phyloP scores from a whole-genome alignment of 2,113 vertebrate species.

The Cavia aperea region DNA sequence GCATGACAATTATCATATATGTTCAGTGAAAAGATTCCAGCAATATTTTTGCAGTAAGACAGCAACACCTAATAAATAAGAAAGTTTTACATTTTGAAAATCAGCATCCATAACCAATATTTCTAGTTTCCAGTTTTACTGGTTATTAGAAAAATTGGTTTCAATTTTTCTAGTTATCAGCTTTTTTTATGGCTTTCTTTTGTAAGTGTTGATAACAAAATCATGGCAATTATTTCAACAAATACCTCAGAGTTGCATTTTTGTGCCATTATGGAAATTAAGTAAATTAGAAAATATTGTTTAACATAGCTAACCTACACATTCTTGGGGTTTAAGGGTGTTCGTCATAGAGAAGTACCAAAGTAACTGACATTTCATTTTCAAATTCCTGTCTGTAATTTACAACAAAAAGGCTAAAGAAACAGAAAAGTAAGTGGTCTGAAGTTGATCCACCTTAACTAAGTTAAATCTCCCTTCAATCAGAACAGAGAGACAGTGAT shows the following conservation, averaged over 20 bases:
- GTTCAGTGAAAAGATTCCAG: slow-evolving; percentile 5
- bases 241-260: neutral
- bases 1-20: neutral
- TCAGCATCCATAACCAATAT: neutral
- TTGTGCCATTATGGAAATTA: slow-evolving; percentile 37
- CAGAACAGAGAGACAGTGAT: neutral
- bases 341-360: neutral
- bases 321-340: neutral
- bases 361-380: slow-evolving; percentile 18
- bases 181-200: slow-evolving; percentile 26
- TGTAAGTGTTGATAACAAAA: slow-evolving; percentile 47
- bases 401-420: neutral
- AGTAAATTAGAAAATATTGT: slow-evolving; percentile 38
- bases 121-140: slow-evolving; percentile 29
- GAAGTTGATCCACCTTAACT: neutral
- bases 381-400: slow-evolving; percentile 10
- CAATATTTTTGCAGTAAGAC: slow-evolving; percentile 7
- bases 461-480: neutral
- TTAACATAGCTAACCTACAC: neutral
- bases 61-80: neutral
- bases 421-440: neutral
- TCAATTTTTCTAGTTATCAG: neutral
- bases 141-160: neutral
- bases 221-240: slow-evolving; percentile 43
- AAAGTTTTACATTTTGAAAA: slow-evolving; percentile 31